phyloP scores from a whole-genome alignment of 2,113 vertebrate genomes.

The Hirundichthys speculiger region DNA sequence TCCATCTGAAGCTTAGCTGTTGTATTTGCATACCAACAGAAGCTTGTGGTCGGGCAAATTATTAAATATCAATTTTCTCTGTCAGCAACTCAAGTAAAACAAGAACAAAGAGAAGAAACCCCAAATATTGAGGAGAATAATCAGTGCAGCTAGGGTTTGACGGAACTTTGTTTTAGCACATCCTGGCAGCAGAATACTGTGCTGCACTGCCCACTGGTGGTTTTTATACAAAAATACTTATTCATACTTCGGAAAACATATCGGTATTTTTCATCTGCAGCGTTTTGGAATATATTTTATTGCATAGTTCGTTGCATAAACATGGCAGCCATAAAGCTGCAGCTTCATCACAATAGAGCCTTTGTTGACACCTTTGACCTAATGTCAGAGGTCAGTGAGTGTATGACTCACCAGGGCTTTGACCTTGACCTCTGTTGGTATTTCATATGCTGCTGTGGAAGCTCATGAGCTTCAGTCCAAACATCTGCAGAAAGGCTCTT shows the following conservation, averaged over 20 bases:
- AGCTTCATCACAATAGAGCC: background rate
- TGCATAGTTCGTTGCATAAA: background rate
- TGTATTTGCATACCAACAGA: constrained; percentile 15
- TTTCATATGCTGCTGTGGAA: constrained; percentile 30
- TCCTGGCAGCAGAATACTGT: background rate
- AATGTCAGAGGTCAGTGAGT: constrained; percentile 42
- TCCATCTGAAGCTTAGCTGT: constrained; percentile 7
- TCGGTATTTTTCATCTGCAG: background rate
- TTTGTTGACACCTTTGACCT: constrained; percentile 14
- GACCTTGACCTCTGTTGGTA: constrained; percentile 40
- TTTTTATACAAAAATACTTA: background rate
- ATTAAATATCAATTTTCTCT: background rate
- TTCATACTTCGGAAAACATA: background rate
- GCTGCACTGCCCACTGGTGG: constrained; percentile 52
- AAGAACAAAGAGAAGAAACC: background rate
- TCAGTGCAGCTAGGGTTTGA: background rate
- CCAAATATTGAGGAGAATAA: background rate
- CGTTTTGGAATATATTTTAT: background rate
- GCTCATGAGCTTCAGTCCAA: constrained; percentile 17
- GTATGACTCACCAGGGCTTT: constrained; percentile 34
- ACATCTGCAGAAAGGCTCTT: constrained; percentile 11
- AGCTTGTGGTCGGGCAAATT: constrained; percentile 1
- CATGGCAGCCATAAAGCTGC: background rate
- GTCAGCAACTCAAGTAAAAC: background rate
- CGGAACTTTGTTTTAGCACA: background rate